Percentiles rank a stretch among this genome's conserved stretches.
phyloP scores from a whole-genome alignment of 64 coral and sea anemone species.

The Porites australiensis region DNA sequence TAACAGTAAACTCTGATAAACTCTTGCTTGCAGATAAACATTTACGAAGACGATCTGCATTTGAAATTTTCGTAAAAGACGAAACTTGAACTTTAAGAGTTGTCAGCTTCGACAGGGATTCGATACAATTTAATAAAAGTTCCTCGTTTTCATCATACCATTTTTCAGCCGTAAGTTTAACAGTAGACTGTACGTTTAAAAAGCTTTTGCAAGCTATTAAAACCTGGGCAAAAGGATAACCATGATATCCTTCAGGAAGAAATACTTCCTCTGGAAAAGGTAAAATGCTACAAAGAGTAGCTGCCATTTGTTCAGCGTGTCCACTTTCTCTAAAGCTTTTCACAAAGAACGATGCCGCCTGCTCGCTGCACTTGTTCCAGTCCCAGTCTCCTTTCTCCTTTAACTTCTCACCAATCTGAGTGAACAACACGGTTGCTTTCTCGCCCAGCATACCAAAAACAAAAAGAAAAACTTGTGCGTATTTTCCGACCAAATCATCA shows the following conservation, averaged over 20 bases:
- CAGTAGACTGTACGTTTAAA: neutral
- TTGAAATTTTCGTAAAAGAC: too few relatives aligned
- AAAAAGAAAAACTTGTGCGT: conserved; percentile 14
- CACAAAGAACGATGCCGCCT: neutral
- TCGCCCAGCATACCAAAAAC: neutral
- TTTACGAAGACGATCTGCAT: too few relatives aligned
- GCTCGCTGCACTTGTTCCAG: neutral
- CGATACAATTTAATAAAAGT: neutral
- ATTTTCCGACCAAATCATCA: neutral
- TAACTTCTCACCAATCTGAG: neutral
- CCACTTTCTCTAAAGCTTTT: conserved; percentile 1
- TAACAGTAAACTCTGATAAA: neutral
- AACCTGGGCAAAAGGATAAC: neutral
- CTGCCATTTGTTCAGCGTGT: conserved; percentile 1
- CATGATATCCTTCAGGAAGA: neutral
- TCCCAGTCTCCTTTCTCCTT: neutral
- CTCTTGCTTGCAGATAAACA: neutral
- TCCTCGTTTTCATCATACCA: too few relatives aligned
- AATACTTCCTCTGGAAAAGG: neutral
- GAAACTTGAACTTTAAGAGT: neutral
- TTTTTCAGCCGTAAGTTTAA: fast-evolving
- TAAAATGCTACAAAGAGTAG: neutral
- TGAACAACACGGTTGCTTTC: neutral
- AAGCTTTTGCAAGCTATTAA: neutral
- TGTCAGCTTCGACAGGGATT: neutral